Evolutionary conservation across 2,888 invertebrate species (phyloP).

Genomic region (Eledone cirrhosa): DNA sequence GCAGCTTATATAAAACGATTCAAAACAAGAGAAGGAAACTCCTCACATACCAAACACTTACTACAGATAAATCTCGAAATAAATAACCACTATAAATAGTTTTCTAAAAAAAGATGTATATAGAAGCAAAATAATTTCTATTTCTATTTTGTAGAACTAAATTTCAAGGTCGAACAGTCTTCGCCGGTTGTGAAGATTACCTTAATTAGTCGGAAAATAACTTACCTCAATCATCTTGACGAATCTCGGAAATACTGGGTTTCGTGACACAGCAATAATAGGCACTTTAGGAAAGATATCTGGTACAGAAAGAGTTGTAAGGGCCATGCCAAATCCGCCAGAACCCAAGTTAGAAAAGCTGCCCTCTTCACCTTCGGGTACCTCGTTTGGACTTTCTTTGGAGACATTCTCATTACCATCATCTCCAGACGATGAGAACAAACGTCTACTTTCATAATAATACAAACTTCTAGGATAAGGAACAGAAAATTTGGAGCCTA

Average conservation of each 20-base stretch:
- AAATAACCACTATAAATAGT: no score
- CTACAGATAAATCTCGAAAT: no score
- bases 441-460: neutral
- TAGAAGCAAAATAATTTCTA: no score
- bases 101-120: no score
- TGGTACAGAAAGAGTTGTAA: constrained; percentile 91
- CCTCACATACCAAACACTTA: no score
- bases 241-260: constrained; percentile 97
- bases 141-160: no score
- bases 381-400: neutral
- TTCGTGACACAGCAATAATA: constrained; percentile 89
- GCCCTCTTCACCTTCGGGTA: neutral
- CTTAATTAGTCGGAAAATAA: neutral
- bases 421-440: constrained; percentile 21
- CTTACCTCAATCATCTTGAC: constrained; percentile 94
- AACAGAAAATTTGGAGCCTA: no score
- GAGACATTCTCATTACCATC: neutral
- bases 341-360: neutral
- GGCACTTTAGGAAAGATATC: constrained; percentile 97
- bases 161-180: no score
- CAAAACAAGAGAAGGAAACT: no score
- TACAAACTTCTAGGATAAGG: no score
- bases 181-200: no score
- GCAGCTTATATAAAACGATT: no score
- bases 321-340: constrained; percentile 61